Evolutionary conservation across 2,888 invertebrate species (phyloP).

Genomic region (Drosophila lutescens): DNA sequence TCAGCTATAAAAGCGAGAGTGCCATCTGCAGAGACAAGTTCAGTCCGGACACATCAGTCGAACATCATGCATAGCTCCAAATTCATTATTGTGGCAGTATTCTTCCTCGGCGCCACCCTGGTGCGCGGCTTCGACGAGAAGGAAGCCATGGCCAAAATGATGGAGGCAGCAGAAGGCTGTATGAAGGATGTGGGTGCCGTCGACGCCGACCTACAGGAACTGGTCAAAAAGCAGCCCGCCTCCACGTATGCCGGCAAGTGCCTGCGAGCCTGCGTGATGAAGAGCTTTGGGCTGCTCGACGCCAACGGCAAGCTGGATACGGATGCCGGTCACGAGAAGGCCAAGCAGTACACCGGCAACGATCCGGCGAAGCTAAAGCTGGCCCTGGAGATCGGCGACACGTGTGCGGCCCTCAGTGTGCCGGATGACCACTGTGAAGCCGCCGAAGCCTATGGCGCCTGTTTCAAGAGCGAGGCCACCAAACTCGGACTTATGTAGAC

Average conservation of each 20-base stretch:
- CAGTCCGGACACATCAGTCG: slow-evolving; percentile 37
- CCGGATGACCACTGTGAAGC: slow-evolving; percentile 77
- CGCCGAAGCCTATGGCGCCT: slow-evolving; percentile 70
- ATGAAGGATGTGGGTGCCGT: slow-evolving; percentile 73
- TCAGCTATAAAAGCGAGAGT: slow-evolving; percentile 53
- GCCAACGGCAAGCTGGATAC: slow-evolving; percentile 70
- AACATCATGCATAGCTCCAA: slow-evolving; percentile 52
- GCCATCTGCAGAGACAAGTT: slow-evolving; percentile 1
- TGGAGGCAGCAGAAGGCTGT: slow-evolving; percentile 65
- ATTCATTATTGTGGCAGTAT: slow-evolving; percentile 22
- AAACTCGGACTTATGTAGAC: slow-evolving; percentile 64
- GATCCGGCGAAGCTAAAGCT: slow-evolving; percentile 64
- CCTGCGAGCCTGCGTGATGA: slow-evolving; percentile 76
- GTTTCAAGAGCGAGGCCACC: slow-evolving; percentile 62
- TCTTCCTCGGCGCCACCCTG: slow-evolving; percentile 41
- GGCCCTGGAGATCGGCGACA: slow-evolving; percentile 63
- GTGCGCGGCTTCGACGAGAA: slow-evolving; percentile 61
- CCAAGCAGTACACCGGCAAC: slow-evolving; percentile 53
- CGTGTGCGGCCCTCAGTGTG: slow-evolving; percentile 59
- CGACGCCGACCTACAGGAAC: slow-evolving; percentile 63
- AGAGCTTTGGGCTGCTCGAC: slow-evolving; percentile 59
- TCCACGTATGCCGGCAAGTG: slow-evolving; percentile 71
- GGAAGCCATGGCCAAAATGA: slow-evolving; percentile 61
- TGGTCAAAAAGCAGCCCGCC: slow-evolving; percentile 60
- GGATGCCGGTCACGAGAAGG: slow-evolving; percentile 55